Base-by-base conservation (phyloP, 2,113 vertebrate species). In the Astur gentilis region DNA sequence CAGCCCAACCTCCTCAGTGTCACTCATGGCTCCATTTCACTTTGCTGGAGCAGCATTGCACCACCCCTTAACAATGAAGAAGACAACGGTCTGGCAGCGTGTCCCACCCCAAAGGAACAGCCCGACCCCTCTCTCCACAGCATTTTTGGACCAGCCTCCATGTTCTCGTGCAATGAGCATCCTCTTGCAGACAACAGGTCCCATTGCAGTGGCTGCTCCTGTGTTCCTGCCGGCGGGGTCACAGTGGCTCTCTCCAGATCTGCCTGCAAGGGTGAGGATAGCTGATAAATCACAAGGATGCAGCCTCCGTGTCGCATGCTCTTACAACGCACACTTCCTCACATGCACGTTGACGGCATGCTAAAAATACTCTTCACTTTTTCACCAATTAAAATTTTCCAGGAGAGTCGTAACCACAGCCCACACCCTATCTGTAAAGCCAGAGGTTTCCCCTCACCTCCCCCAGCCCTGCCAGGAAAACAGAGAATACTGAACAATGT, bases 341-440 rank as follows among this genome's bases (percentile, higher is more conserved):
- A 73, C 67, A 44, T 10, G 83, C 58, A 52, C 1, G 0, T 52
- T 62, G 83, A 87, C 1, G 1, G 42, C 78, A 32, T 20, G 55
- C 50, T 93, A 89, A 92, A 97, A 94, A 94, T 86, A 94, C 87
- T 84, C 77, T 47, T 71, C 55, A 70, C 32, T 93, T 90, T 94
- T 95, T 94, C 49, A 84, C 72, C 5, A 3, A 94, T 89, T 65
- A 87, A 76, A 87, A 91, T 92, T 97, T 97, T 90, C 95, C 91
- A 70, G 85, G 62, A 89, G 76, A 83, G 87, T 16, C 10, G 5
- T 90, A 90, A 73, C 71, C 76, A 52, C 79, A 79, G 83, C 77
- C 66, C 83, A 83, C 91, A 80, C 66, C 83, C 86, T 72, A 86
- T 92, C 47, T 79, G 73, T 44, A n/a, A 17, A 73, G 90, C 73